Base-by-base conservation (phyloP, 2,113 vertebrate species). In the Polyodon spathula region DNA sequence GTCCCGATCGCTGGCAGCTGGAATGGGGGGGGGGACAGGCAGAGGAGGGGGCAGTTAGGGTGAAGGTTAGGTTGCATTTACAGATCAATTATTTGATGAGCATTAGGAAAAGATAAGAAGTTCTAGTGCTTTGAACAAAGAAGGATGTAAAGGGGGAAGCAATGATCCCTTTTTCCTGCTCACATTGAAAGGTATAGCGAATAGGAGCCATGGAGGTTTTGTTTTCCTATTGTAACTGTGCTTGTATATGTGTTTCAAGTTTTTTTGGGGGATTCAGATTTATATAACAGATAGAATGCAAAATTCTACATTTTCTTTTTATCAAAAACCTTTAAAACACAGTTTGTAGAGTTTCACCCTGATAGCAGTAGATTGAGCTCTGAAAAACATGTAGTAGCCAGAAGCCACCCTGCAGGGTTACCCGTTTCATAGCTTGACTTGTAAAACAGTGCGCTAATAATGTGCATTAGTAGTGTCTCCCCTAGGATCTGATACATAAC, bases 51-150 rank as follows among this genome's bases (percentile, higher is more conserved):
- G 57, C 53, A 63, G 70, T 65, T 52, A 68, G 71, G 66, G 71
- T 80, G 89, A 90, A 90, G 91, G 92, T 94, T 90, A 89, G 89
- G 90, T 88, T 95, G 90, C 95, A 97, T 97, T 98, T 97, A 98
- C 94, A 97, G 93, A 94, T 96, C 93, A 94, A 87, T 93, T 95
- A 92, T 97, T 95, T 94, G 81, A 86, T 77, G 80, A 69, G 79
- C 81, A 81, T 88, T 98, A 93, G 90, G 89, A 90, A 90, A 85
- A 89, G 91, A 92, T 84, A 91, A 82, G 85, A 87, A 86, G 73
- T 78, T 79, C 74, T 64, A 66, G 72, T 61, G 40, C 73, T 59
- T 67, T 78, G 79, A n/a, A 82, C 80, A 80, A 72, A 65, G 7
- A 7, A 27, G 10, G 62, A n/a, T n/a, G n/a, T n/a, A n/a, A n/a